These are phyloP conservation scores for Leptinotarsa peninsularis DNA, from an alignment of 2,888 invertebrate species.

Conservation along the genomic window DNA sequence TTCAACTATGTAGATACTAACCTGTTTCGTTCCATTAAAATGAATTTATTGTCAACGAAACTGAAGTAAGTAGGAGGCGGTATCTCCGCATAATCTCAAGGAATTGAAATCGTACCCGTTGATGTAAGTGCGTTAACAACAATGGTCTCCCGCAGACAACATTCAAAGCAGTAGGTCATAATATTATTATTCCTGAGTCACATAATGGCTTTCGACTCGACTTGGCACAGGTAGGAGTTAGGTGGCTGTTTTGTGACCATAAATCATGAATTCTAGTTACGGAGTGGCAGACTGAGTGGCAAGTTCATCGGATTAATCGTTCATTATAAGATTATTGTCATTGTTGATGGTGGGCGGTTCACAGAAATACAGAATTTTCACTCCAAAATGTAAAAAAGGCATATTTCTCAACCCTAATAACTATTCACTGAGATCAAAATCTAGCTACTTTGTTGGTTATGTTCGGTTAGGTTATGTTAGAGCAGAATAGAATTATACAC, in stretches of 20 bases:
- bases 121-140: constrained; percentile 21
- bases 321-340: too few species aligned
- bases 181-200: constrained; percentile 10
- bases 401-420: too few species aligned
- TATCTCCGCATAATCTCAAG: constrained; percentile 8
- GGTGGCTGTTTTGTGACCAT: constrained; percentile 9
- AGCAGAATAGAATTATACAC: too few species aligned
- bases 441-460: too few species aligned
- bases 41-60: constrained; percentile 3
- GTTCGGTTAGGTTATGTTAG: too few species aligned
- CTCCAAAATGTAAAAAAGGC: too few species aligned
- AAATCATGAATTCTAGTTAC: constrained; percentile 15
- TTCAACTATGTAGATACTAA: neutral
- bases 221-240: constrained; percentile 14
- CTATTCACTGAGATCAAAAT: too few species aligned
- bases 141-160: constrained; percentile 18
- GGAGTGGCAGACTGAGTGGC: constrained; percentile 9
- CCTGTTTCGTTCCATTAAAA: constrained; percentile 3
- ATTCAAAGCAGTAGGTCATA: constrained; percentile 21
- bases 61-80: constrained; percentile 8
- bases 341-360: too few species aligned
- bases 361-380: too few species aligned
- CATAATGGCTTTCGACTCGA: constrained; percentile 12
- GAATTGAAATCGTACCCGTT: constrained; percentile 20
- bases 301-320: neutral